phyloP scores from a whole-genome alignment of 2,113 vertebrate genomes.

The Serilophus lunatus region DNA sequence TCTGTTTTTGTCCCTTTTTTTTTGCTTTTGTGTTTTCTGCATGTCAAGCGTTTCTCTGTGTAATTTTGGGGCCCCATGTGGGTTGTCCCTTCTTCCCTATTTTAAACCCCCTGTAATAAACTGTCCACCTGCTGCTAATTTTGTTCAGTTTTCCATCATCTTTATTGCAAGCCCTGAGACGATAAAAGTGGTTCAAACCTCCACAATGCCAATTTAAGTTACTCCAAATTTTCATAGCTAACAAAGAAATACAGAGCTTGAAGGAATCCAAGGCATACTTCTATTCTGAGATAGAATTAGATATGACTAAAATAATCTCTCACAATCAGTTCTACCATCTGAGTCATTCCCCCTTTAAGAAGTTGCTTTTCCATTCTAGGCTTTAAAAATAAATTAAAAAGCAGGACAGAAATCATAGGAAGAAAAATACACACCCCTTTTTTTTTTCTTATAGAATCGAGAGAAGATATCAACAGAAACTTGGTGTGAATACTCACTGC shows the following conservation, averaged over 20 bases:
- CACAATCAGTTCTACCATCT: neutral
- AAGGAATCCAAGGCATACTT: neutral
- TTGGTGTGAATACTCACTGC: neutral
- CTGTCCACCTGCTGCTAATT: too few relatives aligned
- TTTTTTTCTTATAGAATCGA: neutral
- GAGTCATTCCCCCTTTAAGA: conserved; percentile 8
- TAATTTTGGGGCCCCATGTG: too few relatives aligned
- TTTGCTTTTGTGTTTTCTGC: too few relatives aligned
- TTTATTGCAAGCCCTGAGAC: too few relatives aligned
- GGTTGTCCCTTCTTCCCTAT: too few relatives aligned
- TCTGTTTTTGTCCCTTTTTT: too few relatives aligned
- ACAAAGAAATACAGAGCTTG: neutral
- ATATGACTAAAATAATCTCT: neutral
- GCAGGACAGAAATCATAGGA: neutral
- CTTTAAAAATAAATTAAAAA: neutral
- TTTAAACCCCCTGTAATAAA: too few relatives aligned
- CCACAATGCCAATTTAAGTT: neutral
- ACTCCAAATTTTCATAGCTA: neutral
- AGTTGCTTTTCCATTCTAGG: neutral
- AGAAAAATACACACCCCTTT: neutral
- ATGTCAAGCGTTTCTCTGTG: too few relatives aligned
- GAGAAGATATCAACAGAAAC: neutral
- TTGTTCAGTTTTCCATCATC: too few relatives aligned
- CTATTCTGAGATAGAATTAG: conserved; percentile 10
- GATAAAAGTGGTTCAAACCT: too few relatives aligned